Evolutionary conservation across 2,797 vertebrate genomes (phyloP).

Genomic region (Chanos chanos): DNA sequence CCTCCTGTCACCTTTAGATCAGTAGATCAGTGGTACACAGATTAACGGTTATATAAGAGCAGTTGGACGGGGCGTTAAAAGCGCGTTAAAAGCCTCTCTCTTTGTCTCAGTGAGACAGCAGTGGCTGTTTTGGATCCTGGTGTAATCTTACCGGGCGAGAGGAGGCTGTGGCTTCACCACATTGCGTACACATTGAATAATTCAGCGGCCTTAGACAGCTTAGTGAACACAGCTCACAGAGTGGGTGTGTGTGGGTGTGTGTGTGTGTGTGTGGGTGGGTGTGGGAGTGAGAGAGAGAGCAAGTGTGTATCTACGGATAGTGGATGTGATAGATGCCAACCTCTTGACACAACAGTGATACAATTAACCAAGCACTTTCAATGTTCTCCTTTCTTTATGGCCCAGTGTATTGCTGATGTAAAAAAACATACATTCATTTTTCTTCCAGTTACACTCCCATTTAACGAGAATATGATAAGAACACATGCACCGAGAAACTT

Average conservation of each 20-base stretch:
- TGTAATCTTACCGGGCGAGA: conserved; percentile 55
- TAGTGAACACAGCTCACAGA: conserved; percentile 25
- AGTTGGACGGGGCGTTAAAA: conserved; percentile 43
- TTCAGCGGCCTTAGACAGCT: conserved; percentile 52
- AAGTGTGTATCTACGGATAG: background rate
- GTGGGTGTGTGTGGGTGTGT: conserved; percentile 20
- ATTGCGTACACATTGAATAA: conserved; percentile 56
- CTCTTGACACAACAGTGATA: background rate
- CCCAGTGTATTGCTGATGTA: too few relatives aligned
- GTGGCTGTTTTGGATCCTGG: conserved; percentile 17
- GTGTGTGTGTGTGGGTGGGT: conserved; percentile 1
- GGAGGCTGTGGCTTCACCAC: conserved; percentile 45
- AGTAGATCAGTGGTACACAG: too few relatives aligned
- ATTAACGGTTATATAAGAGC: too few relatives aligned
- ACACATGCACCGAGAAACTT: conserved; percentile 41
- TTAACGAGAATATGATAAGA: too few relatives aligned
- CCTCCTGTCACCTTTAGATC: too few relatives aligned
- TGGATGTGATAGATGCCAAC: background rate
- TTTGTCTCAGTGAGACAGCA: background rate
- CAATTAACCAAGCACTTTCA: too few relatives aligned
- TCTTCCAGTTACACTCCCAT: too few relatives aligned
- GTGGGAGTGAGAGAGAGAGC: background rate
- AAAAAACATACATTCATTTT: too few relatives aligned
- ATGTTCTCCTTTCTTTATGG: too few relatives aligned
- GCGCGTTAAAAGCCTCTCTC: conserved; percentile 8